Evolutionary conservation across 2,797 vertebrate species (phyloP).

Genomic region (Helostoma temminkii): DNA sequence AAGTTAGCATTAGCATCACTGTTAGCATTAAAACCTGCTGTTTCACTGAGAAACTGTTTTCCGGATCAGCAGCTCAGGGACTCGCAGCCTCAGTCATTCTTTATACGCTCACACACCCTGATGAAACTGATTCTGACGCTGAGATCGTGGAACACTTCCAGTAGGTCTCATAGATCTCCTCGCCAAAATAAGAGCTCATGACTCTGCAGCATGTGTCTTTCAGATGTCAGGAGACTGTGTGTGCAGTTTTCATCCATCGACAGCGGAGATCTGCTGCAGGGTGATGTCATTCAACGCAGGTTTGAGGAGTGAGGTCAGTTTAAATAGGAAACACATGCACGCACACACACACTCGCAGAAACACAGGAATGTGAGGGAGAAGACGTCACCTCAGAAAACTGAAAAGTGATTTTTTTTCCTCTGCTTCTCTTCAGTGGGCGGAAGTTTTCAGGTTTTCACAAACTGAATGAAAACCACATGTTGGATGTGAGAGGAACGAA

Average conservation of each 20-base stretch:
- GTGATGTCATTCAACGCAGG: slow-evolving; percentile 72
- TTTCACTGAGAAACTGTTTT: too few species aligned
- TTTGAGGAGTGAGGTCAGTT: slow-evolving; percentile 75
- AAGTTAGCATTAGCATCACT: too few species aligned
- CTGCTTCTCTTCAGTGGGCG: too few species aligned
- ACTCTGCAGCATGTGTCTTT: slow-evolving; percentile 18
- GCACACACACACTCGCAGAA: slow-evolving; percentile 11
- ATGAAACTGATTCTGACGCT: too few species aligned
- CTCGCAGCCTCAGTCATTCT: too few species aligned
- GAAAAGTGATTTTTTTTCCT: slow-evolving; percentile 10
- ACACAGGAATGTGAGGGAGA: slow-evolving; percentile 28
- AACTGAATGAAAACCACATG: background rate
- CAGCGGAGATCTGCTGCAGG: slow-evolving; percentile 29
- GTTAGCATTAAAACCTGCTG: too few species aligned
- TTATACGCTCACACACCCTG: too few species aligned
- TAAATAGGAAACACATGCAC: slow-evolving; percentile 76
- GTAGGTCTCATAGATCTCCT: too few species aligned
- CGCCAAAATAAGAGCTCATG: slow-evolving; percentile 50
- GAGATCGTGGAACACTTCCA: too few species aligned
- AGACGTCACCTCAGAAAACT: slow-evolving; percentile 16
- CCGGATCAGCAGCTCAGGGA: too few species aligned
- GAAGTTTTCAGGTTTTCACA: slow-evolving; percentile 4
- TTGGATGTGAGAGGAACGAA: background rate
- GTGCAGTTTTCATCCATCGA: slow-evolving; percentile 34
- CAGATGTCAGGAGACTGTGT: slow-evolving; percentile 11